Conservation (phyloP, 92 coral and sea anemone species). For the Porites evermanni region DNA sequence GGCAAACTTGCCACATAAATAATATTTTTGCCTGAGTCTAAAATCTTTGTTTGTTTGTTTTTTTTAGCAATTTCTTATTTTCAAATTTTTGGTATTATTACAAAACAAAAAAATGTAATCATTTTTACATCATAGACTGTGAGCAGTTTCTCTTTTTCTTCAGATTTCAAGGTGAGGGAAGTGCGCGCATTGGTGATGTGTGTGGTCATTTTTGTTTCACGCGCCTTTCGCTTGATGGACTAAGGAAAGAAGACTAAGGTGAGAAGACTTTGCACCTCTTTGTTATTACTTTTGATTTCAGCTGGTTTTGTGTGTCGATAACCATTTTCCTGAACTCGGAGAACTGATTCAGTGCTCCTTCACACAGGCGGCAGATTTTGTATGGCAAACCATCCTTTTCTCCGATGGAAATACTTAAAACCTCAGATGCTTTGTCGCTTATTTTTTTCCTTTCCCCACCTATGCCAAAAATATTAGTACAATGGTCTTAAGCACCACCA, state of each 20-base stretch:
- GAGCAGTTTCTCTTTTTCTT: too few species aligned
- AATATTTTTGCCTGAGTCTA: too few species aligned
- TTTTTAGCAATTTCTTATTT: too few species aligned
- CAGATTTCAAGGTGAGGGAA: too few species aligned
- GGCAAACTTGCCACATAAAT: too few species aligned
- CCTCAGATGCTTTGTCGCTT: background rate
- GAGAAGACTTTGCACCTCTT: constrained; percentile 18
- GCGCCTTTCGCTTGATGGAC: too few species aligned
- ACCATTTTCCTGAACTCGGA: constrained; percentile 8
- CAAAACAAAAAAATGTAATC: too few species aligned
- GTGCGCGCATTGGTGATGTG: too few species aligned
- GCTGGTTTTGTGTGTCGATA: background rate
- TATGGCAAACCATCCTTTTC: constrained; percentile 18
- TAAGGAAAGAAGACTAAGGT: background rate
- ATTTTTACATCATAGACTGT: too few species aligned
- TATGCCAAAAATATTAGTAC: background rate
- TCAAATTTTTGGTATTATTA: too few species aligned
- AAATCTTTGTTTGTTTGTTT: too few species aligned
- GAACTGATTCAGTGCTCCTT: background rate
- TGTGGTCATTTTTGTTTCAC: too few species aligned
- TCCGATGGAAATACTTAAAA: background rate
- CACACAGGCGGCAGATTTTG: constrained; percentile 23
- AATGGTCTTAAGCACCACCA: constrained; percentile 19
- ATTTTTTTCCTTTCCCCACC: background rate
- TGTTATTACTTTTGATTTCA: constrained; percentile 5